Evolutionary conservation across 2,797 vertebrate genomes (phyloP), one percentile per base, ranked within the genome.

Genomic region (Parauchenoglanis punctatus): DNA sequence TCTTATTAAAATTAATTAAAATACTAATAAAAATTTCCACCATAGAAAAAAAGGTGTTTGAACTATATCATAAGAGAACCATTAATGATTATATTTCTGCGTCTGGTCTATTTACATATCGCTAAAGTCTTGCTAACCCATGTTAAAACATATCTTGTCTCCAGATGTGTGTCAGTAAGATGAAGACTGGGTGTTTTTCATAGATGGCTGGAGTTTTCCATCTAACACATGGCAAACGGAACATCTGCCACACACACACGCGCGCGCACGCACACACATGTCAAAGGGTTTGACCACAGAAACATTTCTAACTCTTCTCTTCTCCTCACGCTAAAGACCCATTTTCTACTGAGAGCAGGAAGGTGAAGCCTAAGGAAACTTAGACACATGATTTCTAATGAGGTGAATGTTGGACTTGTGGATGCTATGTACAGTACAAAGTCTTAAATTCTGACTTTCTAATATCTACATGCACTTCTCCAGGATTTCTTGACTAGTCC

Each of bases 111-210:
- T 49, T 49, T 13, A 70, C 17, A 70, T 20, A 25, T 49, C 11
- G 10, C 10, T 25, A 13, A 76, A 17, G 25, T 54, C 52, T 52
- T 28, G 13, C 28, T n/a, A 76, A 52, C 12, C 44, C 10, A 80
- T 35, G 28, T 58, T 40, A 12, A 10, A 58, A 23, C 7, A 1
- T 58, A 7, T 67, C 72, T 83, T 46, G 59, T 28, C 28, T 87
- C 86, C 80, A 87, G 86, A 76, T 87, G 86, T 83, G 49, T 54
- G 17, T 56, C 17, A 4, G 77, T 40, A 80, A 58, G 4, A 13
- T 80, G 18, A 35, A 0, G 28, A 40, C 77, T 81, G 12, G 12
- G 76, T 17, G 20, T 46, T 83, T 87, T 82, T 76, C 70, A 67
- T 54, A 23, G 52, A 44, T 63, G n/a, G 72, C 13, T 76, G 58